Evolutionary conservation across 2,113 vertebrate genomes (phyloP).

Genomic region (Phalacrocorax carbo): DNA sequence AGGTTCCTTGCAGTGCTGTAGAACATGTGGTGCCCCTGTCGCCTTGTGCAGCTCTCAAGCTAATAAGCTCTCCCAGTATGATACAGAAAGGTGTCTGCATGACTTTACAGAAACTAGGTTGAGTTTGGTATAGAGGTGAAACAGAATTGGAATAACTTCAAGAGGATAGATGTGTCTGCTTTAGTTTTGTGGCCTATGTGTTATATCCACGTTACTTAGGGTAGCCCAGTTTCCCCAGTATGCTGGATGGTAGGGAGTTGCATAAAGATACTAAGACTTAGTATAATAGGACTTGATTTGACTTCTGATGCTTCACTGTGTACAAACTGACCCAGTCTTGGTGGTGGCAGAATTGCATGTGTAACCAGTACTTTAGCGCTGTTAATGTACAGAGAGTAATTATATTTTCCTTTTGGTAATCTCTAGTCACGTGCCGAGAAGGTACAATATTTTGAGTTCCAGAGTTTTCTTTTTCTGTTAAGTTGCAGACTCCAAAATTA

Average conservation of each 20-base stretch:
- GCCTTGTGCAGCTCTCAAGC: neutral
- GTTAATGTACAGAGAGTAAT: neutral
- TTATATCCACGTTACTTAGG: neutral
- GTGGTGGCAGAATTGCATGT: neutral
- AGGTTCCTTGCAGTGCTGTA: neutral
- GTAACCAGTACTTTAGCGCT: neutral
- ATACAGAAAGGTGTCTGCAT: accelerated
- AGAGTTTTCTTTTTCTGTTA: neutral
- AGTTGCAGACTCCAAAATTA: neutral
- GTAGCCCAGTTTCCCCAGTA: neutral
- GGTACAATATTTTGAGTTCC: neutral
- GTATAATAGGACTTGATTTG: neutral
- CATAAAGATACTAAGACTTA: neutral
- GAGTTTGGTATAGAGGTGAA: neutral
- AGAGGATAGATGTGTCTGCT: neutral
- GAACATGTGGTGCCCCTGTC: neutral
- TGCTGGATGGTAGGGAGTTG: neutral
- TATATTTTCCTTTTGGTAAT: neutral
- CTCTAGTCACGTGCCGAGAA: neutral
- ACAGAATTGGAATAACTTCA: neutral
- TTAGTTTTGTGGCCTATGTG: neutral
- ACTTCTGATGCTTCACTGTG: neutral
- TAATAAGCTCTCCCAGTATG: neutral
- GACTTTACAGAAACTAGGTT: neutral
- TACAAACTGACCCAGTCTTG: neutral